Base-by-base conservation (phyloP, 1,140 invertebrate species). In the Prorops nasuta region DNA sequence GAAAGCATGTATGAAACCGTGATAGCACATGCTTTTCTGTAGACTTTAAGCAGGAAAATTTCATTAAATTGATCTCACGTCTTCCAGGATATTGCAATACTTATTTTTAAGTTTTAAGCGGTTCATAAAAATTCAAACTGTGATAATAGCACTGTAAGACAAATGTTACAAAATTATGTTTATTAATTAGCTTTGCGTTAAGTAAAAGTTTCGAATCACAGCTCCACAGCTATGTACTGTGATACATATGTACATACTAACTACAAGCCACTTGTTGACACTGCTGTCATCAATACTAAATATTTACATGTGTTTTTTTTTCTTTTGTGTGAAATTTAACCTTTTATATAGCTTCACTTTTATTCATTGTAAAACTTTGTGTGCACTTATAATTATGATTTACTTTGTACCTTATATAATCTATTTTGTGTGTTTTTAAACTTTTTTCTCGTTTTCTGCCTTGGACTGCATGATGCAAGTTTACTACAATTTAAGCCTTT, bases 201-300 rank as follows among this genome's bases (percentile, higher is more conserved):
- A 21, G 34, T 38, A 28, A 49, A 38, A 41, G 63, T 24, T 22
- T 55, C 14, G 41, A 64, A 71, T 61, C 50, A 67, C 52, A 65
- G 70, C 73, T 76, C 71, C 60, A n/a, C n/a, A 75, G 72, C 70
- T 64, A 71, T 72, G 60, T 52, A 66, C 69, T 74, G 72, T 76
- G 71, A 76, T 76, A 76, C 48, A 40, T 65, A 70, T 47, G 45
- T 69, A 51, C 50, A 22, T 19, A 9, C 21, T 18, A n/a, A n/a
- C n/a, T n/a, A n/a, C n/a, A n/a, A n/a, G n/a, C n/a, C n/a, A n/a
- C n/a, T n/a, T n/a, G n/a, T n/a, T n/a, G 50, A 22, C 39, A 9
- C 21, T 18, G n/a, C n/a, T n/a, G n/a, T n/a, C n/a, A n/a, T n/a
- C n/a, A n/a, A n/a, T n/a, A n/a, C n/a, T n/a, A n/a, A n/a, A n/a